Percentiles rank a stretch among this genome's conserved stretches.
Conservation (phyloP, 2,797 vertebrate species). For the Melanotaenia nigrans region DNA sequence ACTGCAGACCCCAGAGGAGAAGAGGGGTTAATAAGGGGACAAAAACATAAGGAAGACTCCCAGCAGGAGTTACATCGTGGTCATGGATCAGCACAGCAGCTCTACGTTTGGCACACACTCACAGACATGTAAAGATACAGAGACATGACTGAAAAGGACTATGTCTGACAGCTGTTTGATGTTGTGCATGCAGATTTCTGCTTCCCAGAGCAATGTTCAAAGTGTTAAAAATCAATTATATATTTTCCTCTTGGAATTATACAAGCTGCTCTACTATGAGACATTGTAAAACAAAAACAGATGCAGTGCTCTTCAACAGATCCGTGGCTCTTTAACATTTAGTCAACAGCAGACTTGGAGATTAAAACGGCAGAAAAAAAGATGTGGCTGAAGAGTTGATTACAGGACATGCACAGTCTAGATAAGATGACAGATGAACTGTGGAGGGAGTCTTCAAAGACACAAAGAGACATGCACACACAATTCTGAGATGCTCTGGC, state of each 20-base stretch:
- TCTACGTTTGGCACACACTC: constrained; percentile 7
- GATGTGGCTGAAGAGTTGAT: constrained; percentile 53
- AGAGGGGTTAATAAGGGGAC: constrained; percentile 42
- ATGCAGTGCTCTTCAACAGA: constrained; percentile 18
- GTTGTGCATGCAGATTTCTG: constrained; percentile 24
- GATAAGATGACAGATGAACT: constrained; percentile 71
- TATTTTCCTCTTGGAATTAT: constrained; percentile 38
- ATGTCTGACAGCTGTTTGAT: constrained; percentile 1
- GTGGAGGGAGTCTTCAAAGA: constrained; percentile 35
- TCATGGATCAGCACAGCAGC: constrained; percentile 20
- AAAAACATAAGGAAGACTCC: constrained; percentile 34
- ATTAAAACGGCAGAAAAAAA: constrained; percentile 25
- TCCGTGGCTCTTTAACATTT: constrained; percentile 39
- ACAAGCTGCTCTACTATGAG: constrained; percentile 13
- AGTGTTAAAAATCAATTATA: constrained; percentile 55
- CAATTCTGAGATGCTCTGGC: constrained; percentile 38
- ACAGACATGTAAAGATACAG: constrained; percentile 7
- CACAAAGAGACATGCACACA: constrained; percentile 10
- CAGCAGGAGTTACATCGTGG: constrained; percentile 31
- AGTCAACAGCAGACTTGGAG: constrained; percentile 43
- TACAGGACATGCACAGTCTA: constrained; percentile 56
- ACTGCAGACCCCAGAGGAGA: constrained; percentile 27
- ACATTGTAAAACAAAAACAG: constrained; percentile 7
- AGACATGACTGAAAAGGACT: not conserved
- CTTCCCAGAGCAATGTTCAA: constrained; percentile 35